Conservation (phyloP, 2,888 invertebrate genomes). For the Drosophila merina region DNA sequence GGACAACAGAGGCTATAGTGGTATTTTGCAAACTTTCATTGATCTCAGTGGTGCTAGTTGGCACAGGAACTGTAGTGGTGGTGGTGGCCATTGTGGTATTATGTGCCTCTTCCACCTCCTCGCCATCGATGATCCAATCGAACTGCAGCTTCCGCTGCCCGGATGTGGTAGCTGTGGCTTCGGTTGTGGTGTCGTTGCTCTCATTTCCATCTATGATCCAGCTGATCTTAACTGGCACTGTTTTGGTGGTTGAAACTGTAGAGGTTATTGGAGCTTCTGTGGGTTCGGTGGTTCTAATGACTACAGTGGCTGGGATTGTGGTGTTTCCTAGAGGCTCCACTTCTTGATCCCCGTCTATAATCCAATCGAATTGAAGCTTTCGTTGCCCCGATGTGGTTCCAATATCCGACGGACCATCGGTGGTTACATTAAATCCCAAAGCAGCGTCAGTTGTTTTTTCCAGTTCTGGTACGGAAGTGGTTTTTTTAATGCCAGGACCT, state of each 20-base stretch:
- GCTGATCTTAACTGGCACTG: not conserved
- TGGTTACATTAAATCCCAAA: not conserved
- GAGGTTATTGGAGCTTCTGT: not conserved
- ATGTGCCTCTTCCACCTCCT: constrained; percentile 29
- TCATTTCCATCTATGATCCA: constrained; percentile 1
- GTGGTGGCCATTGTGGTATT: constrained; percentile 2
- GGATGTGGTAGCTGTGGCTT: constrained; percentile 4
- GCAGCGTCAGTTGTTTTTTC: not conserved
- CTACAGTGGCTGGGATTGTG: constrained; percentile 8
- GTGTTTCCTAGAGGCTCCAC: constrained; percentile 5
- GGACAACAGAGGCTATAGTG: not conserved
- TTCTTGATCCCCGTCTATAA: constrained; percentile 41
- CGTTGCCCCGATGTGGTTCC: constrained; percentile 5
- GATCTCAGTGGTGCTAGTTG: constrained; percentile 25
- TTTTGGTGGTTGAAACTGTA: not conserved
- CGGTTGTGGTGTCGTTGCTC: constrained; percentile 4
- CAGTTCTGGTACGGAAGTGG: not conserved
- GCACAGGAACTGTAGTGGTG: constrained; percentile 9
- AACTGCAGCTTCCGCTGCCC: constrained; percentile 39
- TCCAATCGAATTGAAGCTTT: constrained; percentile 45
- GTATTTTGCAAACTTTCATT: constrained; percentile 2
- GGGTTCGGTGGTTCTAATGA: constrained; percentile 20
- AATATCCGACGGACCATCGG: not conserved
- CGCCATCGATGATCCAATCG: constrained; percentile 49
- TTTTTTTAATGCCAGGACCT: constrained; percentile 3